These are phyloP conservation scores for Bolborhynchus lineola DNA, from an alignment of 2,113 vertebrate genomes.

Conservation along the genomic window DNA sequence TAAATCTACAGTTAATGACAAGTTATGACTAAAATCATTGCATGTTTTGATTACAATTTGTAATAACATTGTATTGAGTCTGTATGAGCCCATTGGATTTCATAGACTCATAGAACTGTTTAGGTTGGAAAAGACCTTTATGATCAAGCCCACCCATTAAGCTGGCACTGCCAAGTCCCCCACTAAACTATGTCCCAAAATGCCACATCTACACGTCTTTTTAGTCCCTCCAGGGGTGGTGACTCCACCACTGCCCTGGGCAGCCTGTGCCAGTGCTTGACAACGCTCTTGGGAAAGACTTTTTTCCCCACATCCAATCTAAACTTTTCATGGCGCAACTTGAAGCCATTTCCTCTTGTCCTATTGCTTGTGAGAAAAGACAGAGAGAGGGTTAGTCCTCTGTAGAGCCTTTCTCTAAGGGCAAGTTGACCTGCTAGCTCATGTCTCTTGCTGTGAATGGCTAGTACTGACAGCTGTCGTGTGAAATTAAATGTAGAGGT, in stretches of 20 bases:
- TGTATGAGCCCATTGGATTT: background rate
- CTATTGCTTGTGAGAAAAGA: background rate
- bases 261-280: background rate
- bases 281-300: background rate
- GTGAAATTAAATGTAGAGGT: background rate
- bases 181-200: background rate
- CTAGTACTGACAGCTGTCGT: background rate
- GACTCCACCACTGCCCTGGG: background rate
- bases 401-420: background rate
- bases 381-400: background rate
- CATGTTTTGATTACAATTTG: background rate
- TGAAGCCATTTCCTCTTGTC: background rate
- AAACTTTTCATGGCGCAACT: background rate
- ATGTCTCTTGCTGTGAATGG: background rate
- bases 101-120: background rate
- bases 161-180: background rate
- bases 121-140: background rate
- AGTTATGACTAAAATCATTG: background rate
- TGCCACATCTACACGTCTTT: background rate
- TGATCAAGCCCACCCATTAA: background rate
- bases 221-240: background rate
- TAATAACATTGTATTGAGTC: background rate
- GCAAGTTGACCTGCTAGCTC: background rate
- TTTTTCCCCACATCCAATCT: background rate
- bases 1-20: background rate